These are phyloP conservation scores for Patella ulyssiponensis DNA, from an alignment of 2,888 invertebrate genomes.

Conservation along the genomic window DNA sequence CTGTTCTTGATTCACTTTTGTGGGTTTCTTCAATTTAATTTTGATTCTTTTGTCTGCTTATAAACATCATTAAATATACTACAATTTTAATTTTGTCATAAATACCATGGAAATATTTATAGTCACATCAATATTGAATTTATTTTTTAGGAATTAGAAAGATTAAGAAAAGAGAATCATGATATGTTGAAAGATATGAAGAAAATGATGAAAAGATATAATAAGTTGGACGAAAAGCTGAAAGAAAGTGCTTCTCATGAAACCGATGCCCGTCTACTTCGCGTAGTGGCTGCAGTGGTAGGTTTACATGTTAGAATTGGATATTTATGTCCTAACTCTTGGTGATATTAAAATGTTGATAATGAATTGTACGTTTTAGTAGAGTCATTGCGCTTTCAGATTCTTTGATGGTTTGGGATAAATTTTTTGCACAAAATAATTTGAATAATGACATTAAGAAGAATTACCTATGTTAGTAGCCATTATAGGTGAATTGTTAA, in stretches of 20 bases:
- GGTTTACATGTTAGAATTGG: background rate
- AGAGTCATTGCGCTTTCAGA: too few relatives aligned
- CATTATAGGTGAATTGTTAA: too few relatives aligned
- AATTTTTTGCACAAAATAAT: too few relatives aligned
- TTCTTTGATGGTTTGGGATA: too few relatives aligned
- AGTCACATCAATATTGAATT: background rate
- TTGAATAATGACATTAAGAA: too few relatives aligned
- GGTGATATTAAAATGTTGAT: too few relatives aligned
- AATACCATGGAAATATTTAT: conserved; percentile 30
- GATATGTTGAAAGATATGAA: conserved; percentile 60
- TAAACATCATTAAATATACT: too few relatives aligned
- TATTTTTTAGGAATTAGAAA: conserved; percentile 48
- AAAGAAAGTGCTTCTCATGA: conserved; percentile 17
- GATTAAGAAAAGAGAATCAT: conserved; percentile 51
- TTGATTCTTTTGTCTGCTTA: too few relatives aligned
- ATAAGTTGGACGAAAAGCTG: conserved; percentile 49
- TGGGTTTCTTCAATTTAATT: too few relatives aligned
- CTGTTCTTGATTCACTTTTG: too few relatives aligned
- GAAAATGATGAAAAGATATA: conserved; percentile 57
- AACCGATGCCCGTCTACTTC: background rate
- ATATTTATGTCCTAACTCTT: background rate
- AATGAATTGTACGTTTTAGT: too few relatives aligned
- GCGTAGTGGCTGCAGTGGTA: background rate
- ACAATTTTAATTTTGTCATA: conserved; percentile 10
- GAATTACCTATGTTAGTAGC: too few relatives aligned